Evolutionary conservation across 1,140 invertebrate genomes (phyloP).

Genomic region (Cepaea nemoralis): DNA sequence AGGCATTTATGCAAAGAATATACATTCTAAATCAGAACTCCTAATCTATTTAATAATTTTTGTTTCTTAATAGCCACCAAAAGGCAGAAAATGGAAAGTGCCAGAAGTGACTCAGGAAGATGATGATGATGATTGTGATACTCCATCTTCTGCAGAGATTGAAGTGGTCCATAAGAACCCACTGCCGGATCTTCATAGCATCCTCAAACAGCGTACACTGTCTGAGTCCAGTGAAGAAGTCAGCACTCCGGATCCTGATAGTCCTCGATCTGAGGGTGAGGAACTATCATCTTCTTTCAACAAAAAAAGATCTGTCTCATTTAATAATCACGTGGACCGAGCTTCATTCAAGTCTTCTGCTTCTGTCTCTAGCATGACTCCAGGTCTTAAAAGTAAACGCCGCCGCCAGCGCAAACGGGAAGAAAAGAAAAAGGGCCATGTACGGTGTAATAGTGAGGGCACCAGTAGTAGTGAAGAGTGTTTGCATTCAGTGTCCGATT

Average conservation of each 20-base stretch:
- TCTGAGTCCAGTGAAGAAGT: constrained; percentile 71
- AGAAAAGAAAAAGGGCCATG: constrained; percentile 52
- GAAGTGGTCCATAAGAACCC: constrained; percentile 62
- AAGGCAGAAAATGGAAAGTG: constrained; percentile 10
- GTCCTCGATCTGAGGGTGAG: constrained; percentile 51
- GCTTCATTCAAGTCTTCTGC: constrained; percentile 63
- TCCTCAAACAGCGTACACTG: constrained; percentile 67
- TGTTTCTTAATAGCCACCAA: constrained; percentile 24
- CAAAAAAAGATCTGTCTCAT: constrained; percentile 64
- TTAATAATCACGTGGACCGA: constrained; percentile 66
- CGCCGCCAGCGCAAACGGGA: constrained; percentile 61
- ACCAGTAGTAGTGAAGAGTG: constrained; percentile 57
- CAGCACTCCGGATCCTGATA: constrained; percentile 33
- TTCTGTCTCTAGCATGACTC: constrained; percentile 64
- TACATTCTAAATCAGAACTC: no score
- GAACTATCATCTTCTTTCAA: constrained; percentile 42
- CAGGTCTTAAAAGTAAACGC: constrained; percentile 66
- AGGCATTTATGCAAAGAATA: no score
- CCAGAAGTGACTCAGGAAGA: constrained; percentile 31
- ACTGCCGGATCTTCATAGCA: constrained; percentile 64
- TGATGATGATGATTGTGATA: constrained; percentile 50
- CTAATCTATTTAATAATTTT: no score
- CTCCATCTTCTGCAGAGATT: constrained; percentile 60
- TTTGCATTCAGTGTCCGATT: constrained; percentile 36
- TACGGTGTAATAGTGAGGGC: constrained; percentile 56